These are phyloP conservation scores for Eupithecia subfuscata DNA, from an alignment of 2,888 invertebrate species.

Conservation along the genomic window DNA sequence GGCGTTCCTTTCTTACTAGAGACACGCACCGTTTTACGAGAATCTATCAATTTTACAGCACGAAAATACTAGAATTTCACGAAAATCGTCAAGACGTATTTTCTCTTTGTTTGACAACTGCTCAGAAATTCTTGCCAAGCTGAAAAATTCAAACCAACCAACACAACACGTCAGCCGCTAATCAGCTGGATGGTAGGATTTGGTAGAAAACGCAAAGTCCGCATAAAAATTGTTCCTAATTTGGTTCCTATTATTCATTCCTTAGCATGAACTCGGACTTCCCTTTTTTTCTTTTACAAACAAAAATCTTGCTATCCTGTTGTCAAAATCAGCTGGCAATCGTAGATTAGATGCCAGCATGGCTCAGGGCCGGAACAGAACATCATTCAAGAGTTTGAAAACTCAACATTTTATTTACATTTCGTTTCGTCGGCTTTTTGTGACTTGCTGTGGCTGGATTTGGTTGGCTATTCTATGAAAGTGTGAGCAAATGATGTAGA, in stretches of 20 bases:
- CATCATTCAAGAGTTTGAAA: background rate
- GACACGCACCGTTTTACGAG: slow-evolving; percentile 55
- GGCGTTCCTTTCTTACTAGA: slow-evolving; percentile 30
- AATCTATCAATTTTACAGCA: slow-evolving; percentile 49
- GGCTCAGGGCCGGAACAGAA: background rate
- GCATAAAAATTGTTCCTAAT: background rate
- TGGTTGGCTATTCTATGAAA: background rate
- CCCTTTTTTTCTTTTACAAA: background rate
- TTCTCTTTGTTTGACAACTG: slow-evolving; percentile 71
- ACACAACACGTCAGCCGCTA: slow-evolving; percentile 10
- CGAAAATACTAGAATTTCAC: slow-evolving; percentile 59
- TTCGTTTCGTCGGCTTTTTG: background rate
- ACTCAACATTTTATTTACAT: background rate
- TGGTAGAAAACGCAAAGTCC: slow-evolving; percentile 3
- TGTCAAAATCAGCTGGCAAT: slow-evolving; percentile 8
- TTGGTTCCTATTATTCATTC: background rate
- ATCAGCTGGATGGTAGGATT: background rate
- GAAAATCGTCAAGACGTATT: slow-evolving; percentile 52
- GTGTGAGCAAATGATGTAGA: background rate
- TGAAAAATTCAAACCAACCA: background rate
- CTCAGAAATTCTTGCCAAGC: slow-evolving; percentile 11
- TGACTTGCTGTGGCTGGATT: background rate
- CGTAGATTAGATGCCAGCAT: too few relatives aligned
- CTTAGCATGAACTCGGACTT: background rate
- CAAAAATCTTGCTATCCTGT: background rate